Conservation (phyloP, 2,888 invertebrate genomes). For the Aplocera efformata region DNA sequence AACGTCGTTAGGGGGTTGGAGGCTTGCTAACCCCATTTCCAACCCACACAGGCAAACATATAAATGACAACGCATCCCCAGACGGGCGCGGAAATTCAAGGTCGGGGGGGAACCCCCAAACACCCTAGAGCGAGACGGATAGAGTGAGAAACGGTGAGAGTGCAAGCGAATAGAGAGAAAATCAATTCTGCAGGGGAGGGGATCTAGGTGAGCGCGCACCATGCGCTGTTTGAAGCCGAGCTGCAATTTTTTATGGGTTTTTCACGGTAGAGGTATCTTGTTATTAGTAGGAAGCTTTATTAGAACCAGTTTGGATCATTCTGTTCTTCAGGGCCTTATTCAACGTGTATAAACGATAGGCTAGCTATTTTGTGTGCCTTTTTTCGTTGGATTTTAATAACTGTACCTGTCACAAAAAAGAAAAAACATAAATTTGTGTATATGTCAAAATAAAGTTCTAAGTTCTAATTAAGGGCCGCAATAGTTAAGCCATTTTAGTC, state of each 20-base stretch:
- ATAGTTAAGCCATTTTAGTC: too few relatives aligned
- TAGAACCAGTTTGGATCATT: too few relatives aligned
- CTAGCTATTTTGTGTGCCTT: too few relatives aligned
- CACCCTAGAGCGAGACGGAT: conserved; percentile 51
- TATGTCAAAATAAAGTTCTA: too few relatives aligned
- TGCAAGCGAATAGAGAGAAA: conserved; percentile 78
- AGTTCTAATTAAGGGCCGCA: too few relatives aligned
- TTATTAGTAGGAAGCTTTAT: conserved; percentile 6
- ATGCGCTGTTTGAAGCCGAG: conserved; percentile 35
- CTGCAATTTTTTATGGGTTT: conserved; percentile 35
- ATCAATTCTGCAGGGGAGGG: conserved; percentile 77
- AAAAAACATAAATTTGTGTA: too few relatives aligned
- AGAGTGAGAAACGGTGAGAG: conserved; percentile 53
- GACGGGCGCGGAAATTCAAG: conserved; percentile 69
- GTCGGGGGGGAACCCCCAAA: conserved; percentile 60
- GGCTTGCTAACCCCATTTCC: conserved; percentile 64
- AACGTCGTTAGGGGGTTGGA: conserved; percentile 59
- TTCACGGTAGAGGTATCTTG: conserved; percentile 13
- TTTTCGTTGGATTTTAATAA: too few relatives aligned
- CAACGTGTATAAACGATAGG: too few relatives aligned
- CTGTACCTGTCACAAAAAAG: too few relatives aligned
- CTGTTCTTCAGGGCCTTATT: too few relatives aligned
- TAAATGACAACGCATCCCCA: conserved; percentile 55
- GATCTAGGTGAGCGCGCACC: conserved; percentile 74
- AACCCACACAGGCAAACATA: conserved; percentile 30